Evolutionary conservation across 2,888 invertebrate genomes (phyloP).

Genomic region (Rhimphoctona megacephalus): DNA sequence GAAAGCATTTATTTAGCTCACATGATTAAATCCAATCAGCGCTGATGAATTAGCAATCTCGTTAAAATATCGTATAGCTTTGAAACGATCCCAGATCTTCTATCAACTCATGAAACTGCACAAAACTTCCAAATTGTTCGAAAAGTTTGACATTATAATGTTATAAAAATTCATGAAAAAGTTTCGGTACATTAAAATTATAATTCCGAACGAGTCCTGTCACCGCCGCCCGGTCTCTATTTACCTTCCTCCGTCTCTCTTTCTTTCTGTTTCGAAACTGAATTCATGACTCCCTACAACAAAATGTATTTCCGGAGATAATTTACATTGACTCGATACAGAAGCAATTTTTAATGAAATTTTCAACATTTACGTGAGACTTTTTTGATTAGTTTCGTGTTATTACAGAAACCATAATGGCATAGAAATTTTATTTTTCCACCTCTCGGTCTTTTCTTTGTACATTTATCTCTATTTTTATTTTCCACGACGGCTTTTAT

Average conservation of each 20-base stretch:
- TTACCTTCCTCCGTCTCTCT: background rate
- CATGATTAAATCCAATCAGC: background rate
- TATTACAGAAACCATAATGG: conserved; percentile 1
- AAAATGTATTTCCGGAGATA: conserved; percentile 4
- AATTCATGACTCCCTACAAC: conserved; percentile 15
- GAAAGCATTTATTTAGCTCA: background rate
- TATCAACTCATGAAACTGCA: conserved; percentile 20
- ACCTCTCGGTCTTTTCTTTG: background rate
- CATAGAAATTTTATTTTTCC: conserved; percentile 16
- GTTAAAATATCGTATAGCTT: background rate
- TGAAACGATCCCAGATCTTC: background rate
- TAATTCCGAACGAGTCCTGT: background rate
- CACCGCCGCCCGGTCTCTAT: background rate
- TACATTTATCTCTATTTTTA: background rate
- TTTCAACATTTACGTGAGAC: conserved; percentile 38
- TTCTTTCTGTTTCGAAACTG: conserved; percentile 25
- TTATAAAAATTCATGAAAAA: conserved; percentile 27
- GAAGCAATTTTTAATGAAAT: conserved; percentile 49
- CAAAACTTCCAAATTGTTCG: background rate
- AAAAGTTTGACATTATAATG: background rate
- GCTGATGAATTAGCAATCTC: background rate
- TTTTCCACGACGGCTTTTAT: background rate
- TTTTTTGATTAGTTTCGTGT: conserved; percentile 32
- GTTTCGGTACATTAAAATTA: conserved; percentile 1
- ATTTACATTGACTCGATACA: conserved; percentile 10